Base-by-base conservation (phyloP, 2,888 invertebrate genomes). In the Cheilosia grossa region DNA sequence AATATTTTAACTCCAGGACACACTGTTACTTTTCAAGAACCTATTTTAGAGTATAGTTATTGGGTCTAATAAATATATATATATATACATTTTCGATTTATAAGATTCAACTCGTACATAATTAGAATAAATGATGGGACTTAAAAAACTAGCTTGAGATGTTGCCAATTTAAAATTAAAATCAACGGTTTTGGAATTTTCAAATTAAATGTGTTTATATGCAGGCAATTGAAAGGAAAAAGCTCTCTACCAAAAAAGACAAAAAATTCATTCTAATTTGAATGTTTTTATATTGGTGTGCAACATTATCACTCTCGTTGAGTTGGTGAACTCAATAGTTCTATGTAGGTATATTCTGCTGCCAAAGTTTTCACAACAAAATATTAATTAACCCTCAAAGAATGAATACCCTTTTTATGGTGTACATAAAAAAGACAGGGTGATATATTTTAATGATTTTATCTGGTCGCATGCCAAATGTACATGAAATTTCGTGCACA, bases 401-500 rank as follows among this genome's bases (percentile, higher is more conserved):
- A 30, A 15, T 59, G 5, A 58, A 53, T 64, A 49, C 33, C 66
- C 53, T 7, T 13, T 53, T 53, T 42, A 61, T 53, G 33, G 27
- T 37, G 9, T 40, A 30, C 24, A 59, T 33, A 21, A 13, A 53
- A 56, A 44, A 59, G 13, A 37, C 54, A 54, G 40, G 53, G 4
- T 19, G 19, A 40, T 56, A 49, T 56, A 19, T 37, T 69, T 74
- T 53, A 80, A 56, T 74, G 61, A 63, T 74, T 80, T 74, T 21
- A 54, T 58, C 42, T 81, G 80, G 70, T 59, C 42, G 21, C 42
- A 63, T 81, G 74, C 81, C 81, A 75, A 75, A 74, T 58, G 33
- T 40, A 30, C 56, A 63, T 15, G n/a, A 40, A 17, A 49, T 40
- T 77, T 54, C n/a, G 19, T 24, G 10, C 17, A 79, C 44, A 42